Evolutionary conservation across 1,140 invertebrate species (phyloP), one percentile per base, ranked within the genome.

Genomic region (Berghia stephanieae): DNA sequence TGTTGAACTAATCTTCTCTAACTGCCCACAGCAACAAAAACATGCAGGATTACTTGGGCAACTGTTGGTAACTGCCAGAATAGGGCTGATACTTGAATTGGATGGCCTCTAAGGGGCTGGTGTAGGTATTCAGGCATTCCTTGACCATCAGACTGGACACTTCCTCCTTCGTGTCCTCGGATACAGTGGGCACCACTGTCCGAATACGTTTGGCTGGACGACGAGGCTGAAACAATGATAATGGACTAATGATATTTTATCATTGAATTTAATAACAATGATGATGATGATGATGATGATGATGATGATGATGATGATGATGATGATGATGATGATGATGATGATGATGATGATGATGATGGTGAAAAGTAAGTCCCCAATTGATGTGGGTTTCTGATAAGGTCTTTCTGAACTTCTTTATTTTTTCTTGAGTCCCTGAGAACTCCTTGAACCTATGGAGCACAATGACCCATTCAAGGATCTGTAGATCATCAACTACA

Each of bases 31-130:
- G n/a, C n/a, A n/a, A n/a, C n/a, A n/a, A n/a, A n/a, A n/a, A n/a
- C n/a, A n/a, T n/a, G n/a, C n/a, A n/a, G n/a, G n/a, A n/a, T n/a
- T 80, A 95, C 94, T 93, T 94, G 79, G 95, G 95, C 80, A 97
- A 91, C 87, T 96, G 94, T 78, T 94, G 91, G 89, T 95, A 96
- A 77, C 92, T 93, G 36, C 94, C 94, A 31, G 95, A 94, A 87
- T 97, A 97, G 18, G 91, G 91, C 83, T 92, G 93, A 84, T 96
- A 97, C 88, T 96, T 97, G 86, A 95, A 97, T 87, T 95, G 93
- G 67, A 97, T 92, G 67, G 95, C 90, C 90, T 94, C 94, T 94
- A 95, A 97, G 88, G 94, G 94, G 40, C 93, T 93, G 16, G 93
- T 93, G 89, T 98, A 98, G 70, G 93, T 96, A 81, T 93, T 93